These are phyloP conservation scores for Eremobia ochroleuca DNA, from an alignment of 2,888 invertebrate genomes.

Conservation along the genomic window DNA sequence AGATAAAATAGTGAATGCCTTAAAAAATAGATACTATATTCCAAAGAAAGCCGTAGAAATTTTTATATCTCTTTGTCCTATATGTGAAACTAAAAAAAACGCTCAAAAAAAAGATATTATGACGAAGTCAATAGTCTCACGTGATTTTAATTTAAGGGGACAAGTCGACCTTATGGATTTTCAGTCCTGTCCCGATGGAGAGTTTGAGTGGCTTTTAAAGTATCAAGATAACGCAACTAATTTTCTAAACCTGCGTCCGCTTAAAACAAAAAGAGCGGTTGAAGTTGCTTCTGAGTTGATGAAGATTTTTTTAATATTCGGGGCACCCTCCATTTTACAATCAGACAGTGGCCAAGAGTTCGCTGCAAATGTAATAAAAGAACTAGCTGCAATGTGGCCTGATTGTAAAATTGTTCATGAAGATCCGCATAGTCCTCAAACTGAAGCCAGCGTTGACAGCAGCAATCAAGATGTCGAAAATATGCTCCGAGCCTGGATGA, in stretches of 20 bases:
- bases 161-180: conserved; percentile 2
- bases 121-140: neutral
- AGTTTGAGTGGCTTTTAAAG: conserved; percentile 14
- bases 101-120: conserved; percentile 2
- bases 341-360: neutral
- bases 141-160: conserved; percentile 13
- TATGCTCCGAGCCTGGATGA: conserved; percentile 9
- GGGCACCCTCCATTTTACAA: conserved; percentile 2
- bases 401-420: conserved; percentile 13
- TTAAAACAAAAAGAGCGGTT: conserved; percentile 3
- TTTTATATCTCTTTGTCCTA: conserved; percentile 7
- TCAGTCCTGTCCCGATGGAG: conserved; percentile 17
- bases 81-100: neutral
- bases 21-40: conserved; percentile 41
- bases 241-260: conserved; percentile 3
- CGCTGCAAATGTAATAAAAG: conserved; percentile 11
- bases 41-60: conserved; percentile 48
- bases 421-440: neutral
- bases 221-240: conserved; percentile 13
- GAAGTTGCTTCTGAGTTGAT: conserved; percentile 13
- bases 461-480: neutral
- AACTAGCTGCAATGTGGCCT: conserved; percentile 9
- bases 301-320: conserved; percentile 17
- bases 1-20: conserved; percentile 28
- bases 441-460: neutral